phyloP scores from a whole-genome alignment of 2,797 vertebrate species.

The Morus bassanus region DNA sequence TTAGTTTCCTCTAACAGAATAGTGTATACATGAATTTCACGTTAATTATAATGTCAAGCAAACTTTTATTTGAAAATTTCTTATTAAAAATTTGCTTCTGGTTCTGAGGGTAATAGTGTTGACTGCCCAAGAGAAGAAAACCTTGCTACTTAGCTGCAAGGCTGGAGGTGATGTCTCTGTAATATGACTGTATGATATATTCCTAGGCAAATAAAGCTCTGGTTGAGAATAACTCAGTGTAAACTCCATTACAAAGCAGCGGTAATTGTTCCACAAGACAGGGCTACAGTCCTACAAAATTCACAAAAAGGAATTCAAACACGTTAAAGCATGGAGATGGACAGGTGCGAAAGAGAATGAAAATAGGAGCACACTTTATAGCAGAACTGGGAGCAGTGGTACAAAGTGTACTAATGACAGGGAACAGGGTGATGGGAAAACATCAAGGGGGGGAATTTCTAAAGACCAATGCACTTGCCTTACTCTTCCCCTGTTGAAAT shows the following conservation, averaged over 20 bases:
- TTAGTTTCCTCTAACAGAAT: not conserved
- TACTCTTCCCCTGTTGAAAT: conserved; percentile 30
- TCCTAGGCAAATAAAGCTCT: not conserved
- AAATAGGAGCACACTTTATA: not conserved
- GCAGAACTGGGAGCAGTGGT: not conserved
- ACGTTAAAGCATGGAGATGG: not conserved
- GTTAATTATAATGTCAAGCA: not conserved
- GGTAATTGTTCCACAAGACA: conserved; percentile 8
- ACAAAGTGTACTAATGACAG: conserved; percentile 38
- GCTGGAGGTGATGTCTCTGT: not conserved
- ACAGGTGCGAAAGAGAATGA: not conserved
- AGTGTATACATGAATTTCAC: not conserved
- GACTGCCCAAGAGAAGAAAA: not conserved
- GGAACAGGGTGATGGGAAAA: conserved; percentile 17
- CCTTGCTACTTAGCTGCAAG: not conserved
- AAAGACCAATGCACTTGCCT: conserved; percentile 33
- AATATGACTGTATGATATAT: not conserved
- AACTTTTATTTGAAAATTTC: not conserved
- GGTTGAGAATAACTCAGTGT: not conserved
- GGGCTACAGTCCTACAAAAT: not conserved
- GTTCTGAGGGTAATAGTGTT: not conserved
- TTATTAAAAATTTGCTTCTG: not conserved
- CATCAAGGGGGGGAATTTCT: conserved; percentile 49
- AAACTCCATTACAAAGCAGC: not conserved
- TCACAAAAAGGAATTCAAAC: not conserved